These are phyloP conservation scores for Dolichallabes microphthalmus DNA, from an alignment of 2,113 vertebrate genomes.

Conservation along the genomic window DNA sequence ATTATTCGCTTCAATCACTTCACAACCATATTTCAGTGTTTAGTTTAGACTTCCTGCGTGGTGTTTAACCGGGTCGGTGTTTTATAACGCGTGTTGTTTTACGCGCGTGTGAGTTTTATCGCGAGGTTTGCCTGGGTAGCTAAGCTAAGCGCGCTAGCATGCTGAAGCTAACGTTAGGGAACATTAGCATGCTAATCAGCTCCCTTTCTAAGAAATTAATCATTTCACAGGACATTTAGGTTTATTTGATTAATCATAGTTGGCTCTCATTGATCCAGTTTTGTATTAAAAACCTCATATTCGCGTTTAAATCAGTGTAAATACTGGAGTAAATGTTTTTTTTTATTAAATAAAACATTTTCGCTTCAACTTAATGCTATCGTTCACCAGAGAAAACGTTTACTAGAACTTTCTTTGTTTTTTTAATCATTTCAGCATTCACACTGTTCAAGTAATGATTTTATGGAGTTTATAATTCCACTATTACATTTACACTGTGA, in stretches of 20 bases:
- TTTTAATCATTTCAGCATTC: neutral
- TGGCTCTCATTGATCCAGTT: neutral
- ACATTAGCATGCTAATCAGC: neutral
- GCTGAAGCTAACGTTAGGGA: neutral
- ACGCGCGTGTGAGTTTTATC: no score
- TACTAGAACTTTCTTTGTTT: neutral
- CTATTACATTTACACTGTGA: no score
- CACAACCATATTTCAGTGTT: no score
- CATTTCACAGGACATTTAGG: neutral
- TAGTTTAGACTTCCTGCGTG: neutral
- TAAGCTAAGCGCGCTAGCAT: conserved; percentile 1
- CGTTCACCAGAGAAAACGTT: neutral
- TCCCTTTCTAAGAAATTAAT: neutral
- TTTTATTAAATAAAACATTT: neutral
- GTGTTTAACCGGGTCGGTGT: neutral
- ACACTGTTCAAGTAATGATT: neutral
- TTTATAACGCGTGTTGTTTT: neutral
- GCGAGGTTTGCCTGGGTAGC: neutral
- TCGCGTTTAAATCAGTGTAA: neutral
- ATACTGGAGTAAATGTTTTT: no score
- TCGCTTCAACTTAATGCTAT: neutral
- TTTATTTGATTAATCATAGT: neutral
- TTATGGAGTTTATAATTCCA: no score
- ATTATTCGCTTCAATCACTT: neutral
- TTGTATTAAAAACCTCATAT: neutral